Evolutionary conservation across 2,888 invertebrate genomes (phyloP).

Genomic region (Drosophila melanosoma): DNA sequence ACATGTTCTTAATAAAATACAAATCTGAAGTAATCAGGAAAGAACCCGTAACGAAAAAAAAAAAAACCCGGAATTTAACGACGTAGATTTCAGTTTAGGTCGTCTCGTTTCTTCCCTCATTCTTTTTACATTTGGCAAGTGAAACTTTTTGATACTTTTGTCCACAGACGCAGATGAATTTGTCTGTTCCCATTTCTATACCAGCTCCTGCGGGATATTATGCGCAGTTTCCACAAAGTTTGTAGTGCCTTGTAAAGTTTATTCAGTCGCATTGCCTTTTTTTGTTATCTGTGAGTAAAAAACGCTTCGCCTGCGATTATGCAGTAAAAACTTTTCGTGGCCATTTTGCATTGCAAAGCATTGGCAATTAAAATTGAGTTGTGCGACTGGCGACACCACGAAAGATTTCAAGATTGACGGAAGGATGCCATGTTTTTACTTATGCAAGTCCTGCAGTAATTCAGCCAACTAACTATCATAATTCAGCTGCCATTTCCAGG

Average conservation of each 20-base stretch:
- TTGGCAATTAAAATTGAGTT: constrained; percentile 73
- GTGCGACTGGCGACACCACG: constrained; percentile 39
- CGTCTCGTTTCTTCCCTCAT: constrained; percentile 38
- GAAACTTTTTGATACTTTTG: constrained; percentile 66
- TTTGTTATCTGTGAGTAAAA: constrained; percentile 50
- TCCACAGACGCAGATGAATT: constrained; percentile 73
- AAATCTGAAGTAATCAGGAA: constrained; percentile 71
- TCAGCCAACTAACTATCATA: constrained; percentile 44
- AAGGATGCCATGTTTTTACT: constrained; percentile 40
- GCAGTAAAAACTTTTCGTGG: constrained; percentile 72
- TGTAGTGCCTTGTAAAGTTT: constrained; percentile 45
- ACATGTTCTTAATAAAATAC: constrained; percentile 73
- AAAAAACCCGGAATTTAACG: constrained; percentile 57
- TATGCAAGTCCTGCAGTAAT: constrained; percentile 31
- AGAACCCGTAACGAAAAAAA: constrained; percentile 16
- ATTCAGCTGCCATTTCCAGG: constrained; percentile 54
- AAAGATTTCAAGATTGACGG: constrained; percentile 57
- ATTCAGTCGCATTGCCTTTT: constrained; percentile 36
- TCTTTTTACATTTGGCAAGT: constrained; percentile 72
- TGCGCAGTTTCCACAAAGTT: constrained; percentile 69
- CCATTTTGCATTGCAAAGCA: constrained; percentile 77
- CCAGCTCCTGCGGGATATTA: constrained; percentile 59
- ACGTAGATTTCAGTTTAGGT: constrained; percentile 16
- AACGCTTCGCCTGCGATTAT: constrained; percentile 77
- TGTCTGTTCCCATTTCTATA: constrained; percentile 57